A percentile compares a stretch with the other conserved stretches of the same genome.
Evolutionary conservation across 2,797 vertebrate species (phyloP).

Genomic region (Amniataba percoides): DNA sequence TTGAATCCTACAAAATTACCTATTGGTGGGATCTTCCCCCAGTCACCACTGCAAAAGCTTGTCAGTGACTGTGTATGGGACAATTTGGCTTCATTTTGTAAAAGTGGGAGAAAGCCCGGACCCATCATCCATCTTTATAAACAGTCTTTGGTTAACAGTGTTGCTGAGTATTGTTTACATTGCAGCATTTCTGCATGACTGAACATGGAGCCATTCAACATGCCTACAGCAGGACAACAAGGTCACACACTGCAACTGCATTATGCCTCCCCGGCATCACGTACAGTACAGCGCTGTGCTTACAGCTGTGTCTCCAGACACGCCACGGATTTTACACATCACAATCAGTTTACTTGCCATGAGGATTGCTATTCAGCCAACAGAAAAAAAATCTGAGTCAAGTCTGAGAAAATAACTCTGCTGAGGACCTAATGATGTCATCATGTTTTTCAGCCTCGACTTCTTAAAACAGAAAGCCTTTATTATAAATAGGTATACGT

Average conservation of each 20-base stretch:
- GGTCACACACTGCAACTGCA: constrained; percentile 22
- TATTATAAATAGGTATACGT: not conserved
- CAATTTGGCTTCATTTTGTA: no score
- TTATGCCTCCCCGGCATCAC: constrained; percentile 5
- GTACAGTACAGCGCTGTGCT: constrained; percentile 9
- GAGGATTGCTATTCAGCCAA: not conserved
- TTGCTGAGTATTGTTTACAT: not conserved
- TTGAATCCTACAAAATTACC: no score
- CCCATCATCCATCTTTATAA: no score
- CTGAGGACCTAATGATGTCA: constrained; percentile 3
- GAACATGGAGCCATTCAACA: not conserved
- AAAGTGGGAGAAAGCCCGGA: no score
- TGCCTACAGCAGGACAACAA: constrained; percentile 19
- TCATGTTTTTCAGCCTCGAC: not conserved
- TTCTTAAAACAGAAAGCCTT: not conserved
- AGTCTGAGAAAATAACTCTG: not conserved
- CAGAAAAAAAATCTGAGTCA: not conserved
- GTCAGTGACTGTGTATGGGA: no score
- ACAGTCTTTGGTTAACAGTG: not conserved
- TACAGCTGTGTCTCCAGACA: not conserved
- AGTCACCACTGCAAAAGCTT: no score
- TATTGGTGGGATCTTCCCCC: no score
- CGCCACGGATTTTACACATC: not conserved
- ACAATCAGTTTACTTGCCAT: not conserved
- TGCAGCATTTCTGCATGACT: constrained; percentile 25